Percentiles rank a stretch among this genome's conserved stretches.
phyloP scores from a whole-genome alignment of 1,140 invertebrate genomes.

The Mya arenaria region DNA sequence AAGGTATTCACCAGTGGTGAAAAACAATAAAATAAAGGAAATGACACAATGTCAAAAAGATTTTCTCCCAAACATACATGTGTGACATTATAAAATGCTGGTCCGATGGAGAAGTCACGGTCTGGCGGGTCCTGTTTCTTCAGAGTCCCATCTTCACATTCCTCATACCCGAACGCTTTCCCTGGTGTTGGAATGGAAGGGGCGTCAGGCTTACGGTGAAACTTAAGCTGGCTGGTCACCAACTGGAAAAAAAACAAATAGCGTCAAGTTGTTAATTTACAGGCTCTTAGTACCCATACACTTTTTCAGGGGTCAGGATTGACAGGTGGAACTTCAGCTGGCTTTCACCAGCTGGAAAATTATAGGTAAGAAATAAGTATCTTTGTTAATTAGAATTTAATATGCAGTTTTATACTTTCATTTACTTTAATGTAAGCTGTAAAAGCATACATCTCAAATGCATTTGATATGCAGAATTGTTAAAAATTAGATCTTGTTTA shows the following conservation, averaged over 20 bases:
- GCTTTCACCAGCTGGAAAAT: too few relatives aligned
- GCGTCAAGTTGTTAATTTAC: too few relatives aligned
- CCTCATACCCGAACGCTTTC: constrained; percentile 81
- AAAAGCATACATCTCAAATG: too few relatives aligned
- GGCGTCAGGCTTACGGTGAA: constrained; percentile 79
- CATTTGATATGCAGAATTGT: too few relatives aligned
- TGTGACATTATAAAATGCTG: constrained; percentile 77
- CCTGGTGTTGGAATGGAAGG: constrained; percentile 80
- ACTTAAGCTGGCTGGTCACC: constrained; percentile 75
- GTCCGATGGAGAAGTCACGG: constrained; percentile 77
- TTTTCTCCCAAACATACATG: constrained; percentile 60
- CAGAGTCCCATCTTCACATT: constrained; percentile 79
- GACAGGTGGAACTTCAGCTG: too few relatives aligned
- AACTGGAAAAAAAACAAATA: constrained; percentile 58
- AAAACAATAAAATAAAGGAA: not conserved
- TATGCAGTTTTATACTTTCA: too few relatives aligned
- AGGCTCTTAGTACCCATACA: too few relatives aligned
- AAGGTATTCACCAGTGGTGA: not conserved
- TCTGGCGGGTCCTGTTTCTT: constrained; percentile 79
- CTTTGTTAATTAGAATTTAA: too few relatives aligned
- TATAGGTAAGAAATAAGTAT: too few relatives aligned
- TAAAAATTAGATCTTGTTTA: too few relatives aligned
- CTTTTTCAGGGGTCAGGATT: too few relatives aligned
- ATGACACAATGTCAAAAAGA: not conserved
- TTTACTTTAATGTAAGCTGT: too few relatives aligned